Base-by-base conservation (phyloP, 2,888 invertebrate genomes). In the Folsomia candida region DNA sequence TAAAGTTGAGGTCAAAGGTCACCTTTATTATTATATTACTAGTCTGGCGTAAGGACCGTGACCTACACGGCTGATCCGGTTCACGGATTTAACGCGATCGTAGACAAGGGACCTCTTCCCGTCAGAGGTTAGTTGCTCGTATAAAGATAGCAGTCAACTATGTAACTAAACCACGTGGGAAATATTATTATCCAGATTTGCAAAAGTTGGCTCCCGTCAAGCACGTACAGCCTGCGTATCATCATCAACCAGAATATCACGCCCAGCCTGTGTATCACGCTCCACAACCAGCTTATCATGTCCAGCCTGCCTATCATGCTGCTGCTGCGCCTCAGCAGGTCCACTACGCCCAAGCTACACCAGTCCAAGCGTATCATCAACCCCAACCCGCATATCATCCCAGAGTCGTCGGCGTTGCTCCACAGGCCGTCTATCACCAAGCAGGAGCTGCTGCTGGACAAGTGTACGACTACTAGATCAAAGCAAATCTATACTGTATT, bases 71-170 rank as follows among this genome's bases (percentile, higher is more conserved):
- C 73, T 22, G 73, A 73, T 29, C 70, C 73, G 24, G 29, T 61
- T 14, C 27, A 63, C 25, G 73, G 73, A 9, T 73, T 73, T 58
- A 58, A 70, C 18, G 73, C 73, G 24, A 54, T 70, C 28, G 73
- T 73, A 9, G 73, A 73, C 51, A 68, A 68, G 27, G 72, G 70
- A n/a, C 72, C 72, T 6, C 61, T 72, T 1, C 72, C 72, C 18
- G 72, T 72, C 2, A 47, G 72, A n/a, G n/a, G n/a, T n/a, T n/a
- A n/a, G n/a, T n/a, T n/a, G n/a, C n/a, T n/a, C n/a, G n/a, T n/a
- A n/a, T n/a, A n/a, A n/a, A n/a, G n/a, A n/a, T n/a, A n/a, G n/a
- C n/a, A n/a, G n/a, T n/a, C n/a, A n/a, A n/a, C n/a, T n/a, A n/a
- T n/a, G n/a, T n/a, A n/a, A n/a, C n/a, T n/a, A n/a, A n/a, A n/a